These are phyloP conservation scores for Anguilla rostrata DNA, from an alignment of 2,113 vertebrate genomes.

Conservation along the genomic window DNA sequence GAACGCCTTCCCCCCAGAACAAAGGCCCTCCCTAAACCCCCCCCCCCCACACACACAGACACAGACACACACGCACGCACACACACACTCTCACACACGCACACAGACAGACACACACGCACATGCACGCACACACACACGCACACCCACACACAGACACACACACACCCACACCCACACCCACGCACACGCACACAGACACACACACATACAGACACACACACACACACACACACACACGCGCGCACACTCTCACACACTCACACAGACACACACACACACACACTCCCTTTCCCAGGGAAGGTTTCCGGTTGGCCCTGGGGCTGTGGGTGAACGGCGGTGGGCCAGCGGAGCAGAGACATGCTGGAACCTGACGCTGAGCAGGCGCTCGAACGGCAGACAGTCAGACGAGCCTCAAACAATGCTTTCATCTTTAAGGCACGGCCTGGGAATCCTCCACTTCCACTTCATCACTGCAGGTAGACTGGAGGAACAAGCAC, in stretches of 20 bases:
- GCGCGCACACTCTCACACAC: no score
- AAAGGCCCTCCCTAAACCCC: no score
- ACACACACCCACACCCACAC: neutral
- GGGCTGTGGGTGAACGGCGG: constrained; percentile 41
- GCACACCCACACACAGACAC: neutral
- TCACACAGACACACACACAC: neutral
- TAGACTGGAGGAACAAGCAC: neutral
- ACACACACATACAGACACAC: no score
- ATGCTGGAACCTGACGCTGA: constrained; percentile 49
- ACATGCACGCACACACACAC: neutral
- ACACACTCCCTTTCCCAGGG: neutral
- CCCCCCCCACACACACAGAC: no score
- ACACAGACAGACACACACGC: neutral
- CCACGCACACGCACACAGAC: neutral
- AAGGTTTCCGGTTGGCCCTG: constrained; percentile 37
- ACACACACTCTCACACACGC: neutral
- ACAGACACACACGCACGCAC: neutral
- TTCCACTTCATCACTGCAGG: neutral
- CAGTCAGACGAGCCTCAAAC: neutral
- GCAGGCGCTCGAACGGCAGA: neutral
- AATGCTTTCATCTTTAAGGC: neutral
- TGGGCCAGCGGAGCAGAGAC: constrained; percentile 9
- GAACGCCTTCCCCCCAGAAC: neutral
- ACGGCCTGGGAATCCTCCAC: neutral
- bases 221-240: no score